A percentile compares a stretch with the other conserved stretches of the same genome.
Conservation (phyloP, 2,797 vertebrate species). For the Tenualosa ilisha region DNA sequence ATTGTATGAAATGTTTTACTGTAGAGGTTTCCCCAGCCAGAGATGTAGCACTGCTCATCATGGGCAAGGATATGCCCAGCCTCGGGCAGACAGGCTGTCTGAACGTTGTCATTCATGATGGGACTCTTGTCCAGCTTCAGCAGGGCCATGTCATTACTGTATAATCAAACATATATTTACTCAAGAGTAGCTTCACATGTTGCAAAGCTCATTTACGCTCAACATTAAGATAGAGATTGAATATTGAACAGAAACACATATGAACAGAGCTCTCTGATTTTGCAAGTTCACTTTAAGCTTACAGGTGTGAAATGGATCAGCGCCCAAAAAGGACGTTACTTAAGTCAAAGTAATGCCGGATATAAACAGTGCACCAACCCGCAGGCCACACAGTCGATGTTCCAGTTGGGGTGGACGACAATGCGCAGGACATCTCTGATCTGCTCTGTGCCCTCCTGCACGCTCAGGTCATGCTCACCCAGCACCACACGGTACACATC, state of each 20-base stretch:
- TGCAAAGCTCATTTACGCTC: not conserved
- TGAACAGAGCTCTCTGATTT: too few species aligned
- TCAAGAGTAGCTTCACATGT: not conserved
- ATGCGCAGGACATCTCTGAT: conserved; percentile 72
- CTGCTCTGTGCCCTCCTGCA: conserved; percentile 76
- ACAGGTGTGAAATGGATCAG: too few species aligned
- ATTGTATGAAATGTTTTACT: conserved; percentile 58
- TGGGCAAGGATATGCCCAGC: conserved; percentile 65
- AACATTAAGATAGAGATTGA: not conserved
- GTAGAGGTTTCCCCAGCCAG: conserved; percentile 80
- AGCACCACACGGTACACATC: conserved; percentile 78
- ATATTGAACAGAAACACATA: too few species aligned
- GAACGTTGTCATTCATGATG: conserved; percentile 64
- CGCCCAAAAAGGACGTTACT: too few species aligned
- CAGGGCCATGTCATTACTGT: conserved; percentile 80
- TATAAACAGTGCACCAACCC: conserved; percentile 66
- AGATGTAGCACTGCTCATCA: conserved; percentile 69
- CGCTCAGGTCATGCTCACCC: conserved; percentile 74
- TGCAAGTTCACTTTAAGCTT: too few species aligned
- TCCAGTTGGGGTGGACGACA: conserved; percentile 79
- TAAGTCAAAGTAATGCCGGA: not conserved
- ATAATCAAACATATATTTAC: not conserved
- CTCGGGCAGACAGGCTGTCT: conserved; percentile 71
- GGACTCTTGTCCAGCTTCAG: conserved; percentile 77
- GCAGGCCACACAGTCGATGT: conserved; percentile 62